phyloP scores from a whole-genome alignment of 2,888 invertebrate genomes.

The Drosophila prostipennis region DNA sequence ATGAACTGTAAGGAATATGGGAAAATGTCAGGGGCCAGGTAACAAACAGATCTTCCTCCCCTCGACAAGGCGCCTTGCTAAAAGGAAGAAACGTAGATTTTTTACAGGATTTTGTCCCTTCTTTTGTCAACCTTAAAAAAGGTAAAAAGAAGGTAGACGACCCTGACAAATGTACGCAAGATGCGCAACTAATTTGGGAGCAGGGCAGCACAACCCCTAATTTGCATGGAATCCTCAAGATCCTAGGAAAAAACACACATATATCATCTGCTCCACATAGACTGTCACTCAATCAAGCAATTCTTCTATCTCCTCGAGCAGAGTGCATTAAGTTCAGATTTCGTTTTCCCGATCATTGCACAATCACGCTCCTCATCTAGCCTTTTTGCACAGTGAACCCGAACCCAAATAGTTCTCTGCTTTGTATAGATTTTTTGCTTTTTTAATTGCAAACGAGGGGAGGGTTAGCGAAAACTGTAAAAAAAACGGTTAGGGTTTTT shows the following conservation, averaged over 20 bases:
- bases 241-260: neutral
- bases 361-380: slow-evolving; percentile 67
- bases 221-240: slow-evolving; percentile 34
- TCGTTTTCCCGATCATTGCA: slow-evolving; percentile 45
- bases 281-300: slow-evolving; percentile 43
- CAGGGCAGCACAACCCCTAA: slow-evolving; percentile 42
- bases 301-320: slow-evolving; percentile 23
- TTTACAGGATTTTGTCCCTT: slow-evolving; percentile 21
- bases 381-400: slow-evolving; percentile 66
- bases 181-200: slow-evolving; percentile 59
- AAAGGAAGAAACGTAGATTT: slow-evolving; percentile 18
- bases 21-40: slow-evolving; percentile 51
- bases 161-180: slow-evolving; percentile 31
- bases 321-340: slow-evolving; percentile 46
- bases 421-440: slow-evolving; percentile 39
- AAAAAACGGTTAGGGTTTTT: slow-evolving; percentile 51
- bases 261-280: slow-evolving; percentile 20
- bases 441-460: slow-evolving; percentile 64
- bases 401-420: slow-evolving; percentile 33
- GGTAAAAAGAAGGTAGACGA: slow-evolving; percentile 15
- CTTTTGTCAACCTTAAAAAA: slow-evolving; percentile 52
- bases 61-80: slow-evolving; percentile 19
- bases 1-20: slow-evolving; percentile 53
- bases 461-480: slow-evolving; percentile 54
- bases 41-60: slow-evolving; percentile 31